Evolutionary conservation across 2,113 vertebrate genomes (phyloP), one percentile per base, ranked within the genome.

Genomic region (Rhinolophus sinicus): DNA sequence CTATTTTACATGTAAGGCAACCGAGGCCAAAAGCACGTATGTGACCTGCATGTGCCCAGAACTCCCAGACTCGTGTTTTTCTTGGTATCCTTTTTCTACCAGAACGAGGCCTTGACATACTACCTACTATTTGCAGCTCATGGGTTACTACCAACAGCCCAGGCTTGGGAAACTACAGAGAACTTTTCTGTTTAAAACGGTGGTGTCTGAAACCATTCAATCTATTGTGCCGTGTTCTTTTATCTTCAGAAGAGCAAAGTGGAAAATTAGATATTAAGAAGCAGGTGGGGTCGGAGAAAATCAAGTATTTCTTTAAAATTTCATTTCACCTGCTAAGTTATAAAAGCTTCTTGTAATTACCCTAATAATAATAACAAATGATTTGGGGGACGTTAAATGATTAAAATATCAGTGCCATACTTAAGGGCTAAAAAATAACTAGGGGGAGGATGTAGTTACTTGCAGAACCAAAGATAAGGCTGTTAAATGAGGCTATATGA

Each of bases 181-280:
- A 73, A 65, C 76, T 87, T 75, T 73, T 67, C 54, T 87, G n/a
- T 78, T 54, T 8, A 40, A 65, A 33, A 26, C 15, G 14, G 50
- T 80, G 60, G 33, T 77, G 64, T 87, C 28, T 83, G 38, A 91
- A 95, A 95, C 35, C 38, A 80, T 64, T 47, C 13, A 9, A 76
- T 83, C 56, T 54, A 88, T 22, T 14, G 8, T 44, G 70, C 2
- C 18, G 33, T 52, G 28, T 58, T 90, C 77, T 35, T 92, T 82
- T 65, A 82, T 69, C 60, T 87, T 90, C 19, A 83, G 76, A 30
- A 90, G 21, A 77, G 38, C 26, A 86, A 77, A 83, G 81, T 58
- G 38, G 52, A 88, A 90, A 93, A 64, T 64, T 2, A 83, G 52
- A 52, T 85, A 69, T 64, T 85, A 75, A 89, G 83, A 93, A 93